Conservation (phyloP, 1,140 invertebrate species). For the Teleogryllus occipitalis region DNA sequence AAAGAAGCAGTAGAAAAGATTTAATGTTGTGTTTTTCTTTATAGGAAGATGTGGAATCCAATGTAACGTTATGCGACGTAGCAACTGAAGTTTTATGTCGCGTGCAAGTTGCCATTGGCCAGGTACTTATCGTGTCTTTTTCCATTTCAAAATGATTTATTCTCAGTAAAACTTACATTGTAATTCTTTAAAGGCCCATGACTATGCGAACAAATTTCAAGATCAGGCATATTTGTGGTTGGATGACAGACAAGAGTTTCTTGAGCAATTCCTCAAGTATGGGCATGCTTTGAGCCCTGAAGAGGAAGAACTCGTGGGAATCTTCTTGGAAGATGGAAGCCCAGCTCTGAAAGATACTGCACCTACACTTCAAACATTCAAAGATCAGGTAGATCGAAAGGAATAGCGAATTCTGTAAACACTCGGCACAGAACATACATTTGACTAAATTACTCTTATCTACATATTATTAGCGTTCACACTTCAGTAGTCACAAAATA, state of each 20-base stretch:
- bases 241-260: constrained; percentile 50
- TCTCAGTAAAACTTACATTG: neutral
- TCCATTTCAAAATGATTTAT: neutral
- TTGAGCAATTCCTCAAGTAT: constrained; percentile 56
- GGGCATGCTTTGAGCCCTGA: constrained; percentile 48
- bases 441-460: neutral
- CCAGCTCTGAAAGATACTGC: constrained; percentile 37
- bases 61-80: neutral
- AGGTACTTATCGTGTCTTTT: neutral
- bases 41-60: constrained; percentile 10
- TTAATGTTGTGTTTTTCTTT: neutral
- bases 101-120: constrained; percentile 28
- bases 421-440: too few relatives aligned
- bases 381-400: constrained; percentile 39
- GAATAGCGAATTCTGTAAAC: too few relatives aligned
- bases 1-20: too few relatives aligned
- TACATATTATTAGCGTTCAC: too few relatives aligned
- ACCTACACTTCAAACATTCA: constrained; percentile 50
- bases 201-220: constrained; percentile 25
- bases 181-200: constrained; percentile 25
- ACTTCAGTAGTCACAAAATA: too few relatives aligned
- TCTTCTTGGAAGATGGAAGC: neutral
- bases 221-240: constrained; percentile 55
- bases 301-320: constrained; percentile 39
- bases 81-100: constrained; percentile 30